Evolutionary conservation across 2,797 vertebrate species (phyloP).

Genomic region (Nothura maculosa): DNA sequence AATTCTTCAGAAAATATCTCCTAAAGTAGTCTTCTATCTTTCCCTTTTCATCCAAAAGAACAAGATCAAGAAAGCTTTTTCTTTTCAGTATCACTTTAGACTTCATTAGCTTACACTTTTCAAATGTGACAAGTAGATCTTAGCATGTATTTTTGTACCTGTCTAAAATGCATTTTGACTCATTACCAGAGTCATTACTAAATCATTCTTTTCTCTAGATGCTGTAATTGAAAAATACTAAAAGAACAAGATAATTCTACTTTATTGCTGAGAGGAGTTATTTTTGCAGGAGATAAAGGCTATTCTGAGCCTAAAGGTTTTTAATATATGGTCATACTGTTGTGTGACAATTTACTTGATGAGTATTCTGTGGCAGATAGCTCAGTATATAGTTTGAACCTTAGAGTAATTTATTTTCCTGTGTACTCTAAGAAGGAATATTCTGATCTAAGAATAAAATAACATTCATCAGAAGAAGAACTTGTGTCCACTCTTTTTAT

Average conservation of each 20-base stretch:
- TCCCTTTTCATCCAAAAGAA: neutral
- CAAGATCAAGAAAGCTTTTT: neutral
- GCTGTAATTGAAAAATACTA: neutral
- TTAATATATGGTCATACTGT: neutral
- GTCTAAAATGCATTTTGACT: constrained; percentile 42
- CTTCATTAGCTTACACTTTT: constrained; percentile 41
- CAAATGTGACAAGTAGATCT: neutral
- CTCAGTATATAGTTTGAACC: neutral
- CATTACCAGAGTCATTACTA: constrained; percentile 11
- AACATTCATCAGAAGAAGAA: neutral
- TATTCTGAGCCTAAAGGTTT: neutral
- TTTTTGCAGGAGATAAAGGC: neutral
- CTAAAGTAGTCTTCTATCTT: neutral
- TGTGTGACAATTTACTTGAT: neutral
- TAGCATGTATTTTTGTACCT: neutral
- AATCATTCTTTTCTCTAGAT: neutral
- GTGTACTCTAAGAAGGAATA: neutral
- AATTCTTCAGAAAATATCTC: neutral
- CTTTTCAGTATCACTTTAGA: neutral
- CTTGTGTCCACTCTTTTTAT: neutral
- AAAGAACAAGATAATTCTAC: neutral
- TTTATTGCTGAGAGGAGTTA: neutral
- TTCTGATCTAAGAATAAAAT: neutral
- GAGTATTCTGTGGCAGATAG: neutral
- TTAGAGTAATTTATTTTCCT: neutral